A percentile compares a stretch with the other conserved stretches of the same genome.
Evolutionary conservation across 2,113 vertebrate genomes (phyloP).

Genomic region (Pteruthius melanotis): DNA sequence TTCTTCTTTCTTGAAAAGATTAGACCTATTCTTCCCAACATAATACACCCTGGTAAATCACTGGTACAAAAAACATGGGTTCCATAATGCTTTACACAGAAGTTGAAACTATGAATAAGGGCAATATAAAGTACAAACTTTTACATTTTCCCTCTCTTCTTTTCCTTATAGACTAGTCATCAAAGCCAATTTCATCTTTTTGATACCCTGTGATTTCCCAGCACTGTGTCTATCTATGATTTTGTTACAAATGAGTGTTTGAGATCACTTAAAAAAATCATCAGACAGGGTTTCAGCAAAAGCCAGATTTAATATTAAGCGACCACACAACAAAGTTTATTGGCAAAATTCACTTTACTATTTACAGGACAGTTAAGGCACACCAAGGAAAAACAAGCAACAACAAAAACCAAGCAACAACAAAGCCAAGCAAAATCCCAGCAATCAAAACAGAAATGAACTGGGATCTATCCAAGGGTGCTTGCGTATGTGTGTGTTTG

Average conservation of each 20-base stretch:
- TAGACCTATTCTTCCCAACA: neutral
- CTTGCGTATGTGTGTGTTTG: neutral
- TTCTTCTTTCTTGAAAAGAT: neutral
- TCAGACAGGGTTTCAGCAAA: neutral
- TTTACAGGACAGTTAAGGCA: neutral
- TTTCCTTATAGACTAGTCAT: neutral
- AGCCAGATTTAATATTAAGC: neutral
- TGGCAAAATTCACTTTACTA: neutral
- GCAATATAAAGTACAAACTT: neutral
- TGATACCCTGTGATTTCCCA: neutral
- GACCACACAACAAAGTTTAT: fast-evolving
- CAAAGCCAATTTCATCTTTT: neutral
- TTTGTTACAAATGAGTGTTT: neutral
- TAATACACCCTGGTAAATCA: neutral
- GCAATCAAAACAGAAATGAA: neutral
- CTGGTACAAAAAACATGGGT: neutral
- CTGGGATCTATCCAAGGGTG: too few species aligned
- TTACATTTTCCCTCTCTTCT: neutral
- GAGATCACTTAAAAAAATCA: neutral
- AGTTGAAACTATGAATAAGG: neutral
- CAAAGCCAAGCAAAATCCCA: neutral
- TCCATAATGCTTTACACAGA: neutral
- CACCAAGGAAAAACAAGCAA: neutral
- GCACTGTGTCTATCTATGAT: too few species aligned
- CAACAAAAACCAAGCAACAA: neutral